Evolutionary conservation across 2,888 invertebrate genomes (phyloP).

Genomic region (Arenicola marina): DNA sequence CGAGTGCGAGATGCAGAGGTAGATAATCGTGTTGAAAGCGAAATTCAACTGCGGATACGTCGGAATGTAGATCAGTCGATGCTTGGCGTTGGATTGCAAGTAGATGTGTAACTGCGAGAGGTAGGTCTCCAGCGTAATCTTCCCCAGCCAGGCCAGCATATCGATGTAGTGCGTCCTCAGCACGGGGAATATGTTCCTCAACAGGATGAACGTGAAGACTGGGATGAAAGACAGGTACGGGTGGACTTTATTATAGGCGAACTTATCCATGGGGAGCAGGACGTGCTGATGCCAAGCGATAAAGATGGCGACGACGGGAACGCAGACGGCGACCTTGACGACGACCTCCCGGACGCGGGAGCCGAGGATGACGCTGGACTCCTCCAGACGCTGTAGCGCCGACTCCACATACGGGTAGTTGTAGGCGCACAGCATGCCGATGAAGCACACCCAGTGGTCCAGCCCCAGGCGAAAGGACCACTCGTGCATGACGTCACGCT

Average conservation of each 20-base stretch:
- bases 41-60: slow-evolving; percentile 44
- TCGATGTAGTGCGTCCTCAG: slow-evolving; percentile 38
- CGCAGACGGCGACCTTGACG: slow-evolving; percentile 20
- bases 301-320: slow-evolving; percentile 9
- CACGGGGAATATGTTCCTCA: slow-evolving; percentile 40
- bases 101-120: slow-evolving; percentile 48
- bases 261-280: slow-evolving; percentile 35
- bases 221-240: slow-evolving; percentile 43
- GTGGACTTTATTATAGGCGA: slow-evolving; percentile 39
- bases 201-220: slow-evolving; percentile 39
- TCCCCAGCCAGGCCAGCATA: slow-evolving; percentile 44
- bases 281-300: slow-evolving; percentile 35
- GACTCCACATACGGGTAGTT: slow-evolving; percentile 46
- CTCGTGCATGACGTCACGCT: slow-evolving; percentile 40
- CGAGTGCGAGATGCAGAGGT: slow-evolving; percentile 39
- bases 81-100: slow-evolving; percentile 47
- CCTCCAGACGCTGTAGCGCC: slow-evolving; percentile 36
- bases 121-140: slow-evolving; percentile 51
- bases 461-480: slow-evolving; percentile 45
- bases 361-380: background rate
- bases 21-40: slow-evolving; percentile 41
- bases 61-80: slow-evolving; percentile 40
- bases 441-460: slow-evolving; percentile 48
- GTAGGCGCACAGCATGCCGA: slow-evolving; percentile 50
- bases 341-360: background rate